Conservation (phyloP, 2,888 invertebrate genomes). For the Erebia ligea region DNA sequence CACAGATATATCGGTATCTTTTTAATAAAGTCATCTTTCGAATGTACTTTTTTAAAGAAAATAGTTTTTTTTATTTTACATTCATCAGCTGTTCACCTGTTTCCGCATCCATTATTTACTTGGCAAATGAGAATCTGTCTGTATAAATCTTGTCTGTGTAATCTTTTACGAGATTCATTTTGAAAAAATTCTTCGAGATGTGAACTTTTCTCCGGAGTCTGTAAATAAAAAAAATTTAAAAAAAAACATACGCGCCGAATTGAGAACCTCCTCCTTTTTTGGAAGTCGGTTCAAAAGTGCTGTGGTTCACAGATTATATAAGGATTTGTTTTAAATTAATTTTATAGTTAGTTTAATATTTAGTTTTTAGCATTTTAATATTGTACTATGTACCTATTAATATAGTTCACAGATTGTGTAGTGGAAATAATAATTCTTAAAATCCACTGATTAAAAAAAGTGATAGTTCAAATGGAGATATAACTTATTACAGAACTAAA, state of each 20-base stretch:
- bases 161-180: slow-evolving; percentile 10
- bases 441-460: neutral
- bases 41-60: no score
- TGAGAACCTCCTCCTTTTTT: no score
- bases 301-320: no score
- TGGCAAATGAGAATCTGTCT: slow-evolving; percentile 17
- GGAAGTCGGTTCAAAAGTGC: no score
- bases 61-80: no score
- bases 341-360: no score
- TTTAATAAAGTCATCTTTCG: neutral
- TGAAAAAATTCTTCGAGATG: slow-evolving; percentile 5
- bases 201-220: neutral
- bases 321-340: no score
- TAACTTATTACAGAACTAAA: neutral
- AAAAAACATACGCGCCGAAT: no score
- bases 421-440: slow-evolving; percentile 1
- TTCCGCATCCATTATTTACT: slow-evolving; percentile 16
- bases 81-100: no score
- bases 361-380: neutral
- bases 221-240: no score
- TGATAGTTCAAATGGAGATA: neutral
- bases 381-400: neutral
- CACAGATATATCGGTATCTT: neutral
- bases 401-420: slow-evolving; percentile 3
- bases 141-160: neutral